A percentile compares a stretch with the other conserved stretches of the same genome.
phyloP scores from a whole-genome alignment of 2,888 invertebrate species.

The Himalopsyche kuldschensis region DNA sequence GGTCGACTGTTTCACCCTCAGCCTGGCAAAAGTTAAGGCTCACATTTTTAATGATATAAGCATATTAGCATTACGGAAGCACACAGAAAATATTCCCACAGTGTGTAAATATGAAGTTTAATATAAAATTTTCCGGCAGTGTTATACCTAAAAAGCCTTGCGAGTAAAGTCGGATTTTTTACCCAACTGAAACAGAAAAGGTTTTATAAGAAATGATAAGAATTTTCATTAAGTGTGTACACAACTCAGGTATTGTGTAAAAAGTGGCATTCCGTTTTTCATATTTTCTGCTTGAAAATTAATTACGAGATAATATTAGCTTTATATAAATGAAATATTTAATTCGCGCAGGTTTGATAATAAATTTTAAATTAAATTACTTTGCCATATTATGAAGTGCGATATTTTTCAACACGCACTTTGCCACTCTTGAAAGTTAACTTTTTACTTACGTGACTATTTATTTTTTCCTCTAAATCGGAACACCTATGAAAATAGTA shows the following conservation, averaged over 20 bases:
- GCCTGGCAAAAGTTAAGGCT: background rate
- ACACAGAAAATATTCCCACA: background rate
- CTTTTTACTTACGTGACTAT: no score
- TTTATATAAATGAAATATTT: no score
- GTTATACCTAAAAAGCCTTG: background rate
- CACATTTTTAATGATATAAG: background rate
- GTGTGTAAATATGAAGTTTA: background rate
- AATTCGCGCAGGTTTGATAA: no score
- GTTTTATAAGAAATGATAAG: background rate
- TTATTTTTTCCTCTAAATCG: no score
- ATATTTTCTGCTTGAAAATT: no score
- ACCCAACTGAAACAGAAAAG: background rate
- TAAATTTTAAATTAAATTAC: no score
- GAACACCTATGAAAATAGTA: no score
- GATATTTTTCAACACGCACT: no score
- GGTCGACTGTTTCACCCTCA: no score
- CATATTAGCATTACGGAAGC: background rate
- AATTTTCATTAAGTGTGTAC: background rate
- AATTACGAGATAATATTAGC: no score
- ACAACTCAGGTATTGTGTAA: background rate
- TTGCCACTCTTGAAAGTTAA: no score
- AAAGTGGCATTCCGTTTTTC: background rate
- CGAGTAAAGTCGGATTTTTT: background rate
- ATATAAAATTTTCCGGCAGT: background rate
- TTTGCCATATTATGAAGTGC: no score